Conservation (phyloP, 2,888 invertebrate genomes). For the Harmothoe impar region DNA sequence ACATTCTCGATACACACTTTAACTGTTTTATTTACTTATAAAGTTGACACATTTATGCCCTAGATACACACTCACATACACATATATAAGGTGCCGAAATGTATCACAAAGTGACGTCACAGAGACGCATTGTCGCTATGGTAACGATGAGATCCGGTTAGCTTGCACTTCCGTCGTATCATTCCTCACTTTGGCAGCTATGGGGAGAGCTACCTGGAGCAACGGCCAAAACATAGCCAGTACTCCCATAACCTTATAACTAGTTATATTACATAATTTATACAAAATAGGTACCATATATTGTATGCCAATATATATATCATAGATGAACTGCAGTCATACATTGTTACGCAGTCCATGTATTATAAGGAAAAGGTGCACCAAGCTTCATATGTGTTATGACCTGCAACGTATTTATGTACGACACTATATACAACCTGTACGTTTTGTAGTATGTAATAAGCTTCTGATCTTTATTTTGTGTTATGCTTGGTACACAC, state of each 20-base stretch:
- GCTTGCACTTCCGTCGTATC: constrained; percentile 21
- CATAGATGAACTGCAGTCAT: neutral
- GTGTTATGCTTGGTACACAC: constrained; percentile 32
- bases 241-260: neutral
- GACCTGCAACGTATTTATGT: neutral
- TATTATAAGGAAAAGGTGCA: neutral
- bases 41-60: neutral
- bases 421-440: constrained; percentile 40
- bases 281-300: constrained; percentile 46
- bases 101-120: constrained; percentile 62
- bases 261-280: constrained; percentile 29
- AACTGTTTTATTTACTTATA: neutral
- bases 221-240: constrained; percentile 31
- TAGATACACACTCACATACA: constrained; percentile 18
- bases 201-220: neutral
- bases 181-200: constrained; percentile 33
- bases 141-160: constrained; percentile 59
- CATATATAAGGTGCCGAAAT: constrained; percentile 33
- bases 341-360: neutral
- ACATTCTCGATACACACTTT: constrained; percentile 19
- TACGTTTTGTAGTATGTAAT: constrained; percentile 4
- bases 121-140: constrained; percentile 57
- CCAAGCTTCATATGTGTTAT: neutral
- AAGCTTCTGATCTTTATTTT: neutral
- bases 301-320: neutral